Evolutionary conservation across 2,797 vertebrate genomes (phyloP), one percentile per base, ranked within the genome.

Genomic region (Mastacembelus armatus): DNA sequence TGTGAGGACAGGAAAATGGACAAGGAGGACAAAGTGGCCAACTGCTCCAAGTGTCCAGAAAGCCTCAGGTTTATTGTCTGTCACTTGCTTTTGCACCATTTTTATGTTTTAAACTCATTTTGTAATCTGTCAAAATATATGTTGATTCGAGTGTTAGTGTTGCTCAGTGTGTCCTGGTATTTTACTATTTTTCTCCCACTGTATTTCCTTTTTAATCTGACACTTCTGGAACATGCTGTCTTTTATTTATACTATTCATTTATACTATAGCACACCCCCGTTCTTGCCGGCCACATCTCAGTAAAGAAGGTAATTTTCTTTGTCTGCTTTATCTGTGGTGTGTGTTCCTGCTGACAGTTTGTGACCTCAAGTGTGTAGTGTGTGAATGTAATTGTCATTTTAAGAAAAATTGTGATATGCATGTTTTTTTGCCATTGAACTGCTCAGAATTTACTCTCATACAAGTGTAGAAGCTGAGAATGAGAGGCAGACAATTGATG

Each of bases 361-460:
- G 38, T 42, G 54, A 54, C 72, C 62, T 73, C 35, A 55, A 68
- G 39, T 36, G 12, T 26, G 14, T n/a, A n/a, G 14, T 29, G 15
- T 22, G 24, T 63, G 19, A 66, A 57, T 32, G 44, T 14, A 45
- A 54, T 62, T 74, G 63, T 67, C 27, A 54, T 58, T 58, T 67
- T 61, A 21, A 2, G 18, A 47, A 50, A 35, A 65, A 56, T 19
- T 38, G 19, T 21, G 19, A 14, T 21, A n/a, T 47, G 48, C 5
- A 1, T 10, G 27, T 15, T 21, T 27, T 33, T 65, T 47, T 59
- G 52, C 26, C 19, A 30, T 1, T 47, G 22, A 59, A 60, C 63
- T 79, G 40, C 71, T 81, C 52, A 45, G 64, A 72, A 67, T 43
- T 62, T 70, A 50, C 2, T 59, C 72, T 76, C 43, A 40, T 33